A percentile compares a stretch with the other conserved stretches of the same genome.
Conservation (phyloP, 2,113 vertebrate genomes). For the cattle (Bos taurus) region ARS-UCD2.0 NC_037334.1:35181501-35182000, state of each 20-base stretch:
- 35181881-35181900: not conserved
- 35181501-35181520: not conserved
- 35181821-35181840: not conserved
- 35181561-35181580: not conserved
- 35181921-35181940: not conserved
- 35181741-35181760: not conserved
- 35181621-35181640: fast-evolving
- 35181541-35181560: not conserved
- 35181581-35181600: not conserved
- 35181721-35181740: not conserved
- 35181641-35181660: not conserved
- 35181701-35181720: not conserved
- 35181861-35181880: not conserved
- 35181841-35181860: not conserved
- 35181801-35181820: not conserved
- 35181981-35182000: not conserved
- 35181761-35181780: not conserved
- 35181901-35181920: not conserved
- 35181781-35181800: not conserved
- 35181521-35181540: not conserved
- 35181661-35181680: not conserved
- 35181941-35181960: not conserved
- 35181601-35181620: not conserved
- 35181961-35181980: not conserved
- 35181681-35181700: not conserved